phyloP scores from a whole-genome alignment of 2,113 vertebrate species.

The Orycteropus afer region DNA sequence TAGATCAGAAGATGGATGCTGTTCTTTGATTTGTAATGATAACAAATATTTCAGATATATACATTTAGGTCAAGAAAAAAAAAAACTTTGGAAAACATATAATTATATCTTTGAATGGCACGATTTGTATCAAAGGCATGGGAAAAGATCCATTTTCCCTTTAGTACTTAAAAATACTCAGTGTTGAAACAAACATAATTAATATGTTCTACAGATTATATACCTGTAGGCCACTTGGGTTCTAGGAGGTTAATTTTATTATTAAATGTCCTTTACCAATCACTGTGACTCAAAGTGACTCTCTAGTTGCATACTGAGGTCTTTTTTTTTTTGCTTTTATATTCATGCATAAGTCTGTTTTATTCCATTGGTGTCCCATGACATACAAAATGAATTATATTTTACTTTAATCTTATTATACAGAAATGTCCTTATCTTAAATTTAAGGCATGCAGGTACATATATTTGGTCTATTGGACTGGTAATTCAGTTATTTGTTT shows the following conservation, averaged over 20 bases:
- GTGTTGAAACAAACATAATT: not conserved
- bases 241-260: conserved; percentile 64
- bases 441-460: not conserved
- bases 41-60: not conserved
- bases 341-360: not conserved
- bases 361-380: not conserved
- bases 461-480: not conserved
- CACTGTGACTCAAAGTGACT: conserved; percentile 2
- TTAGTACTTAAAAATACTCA: not conserved
- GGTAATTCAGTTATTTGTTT: not conserved
- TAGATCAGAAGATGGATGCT: not conserved
- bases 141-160: conserved; percentile 1
- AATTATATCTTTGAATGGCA: conserved; percentile 53
- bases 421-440: not conserved
- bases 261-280: conserved; percentile 45
- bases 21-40: not conserved
- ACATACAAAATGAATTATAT: not conserved
- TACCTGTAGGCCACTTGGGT: conserved; percentile 27
- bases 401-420: not conserved
- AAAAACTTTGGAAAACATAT: not conserved
- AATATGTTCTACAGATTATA: not conserved
- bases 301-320: not conserved
- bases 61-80: not conserved
- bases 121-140: not conserved
- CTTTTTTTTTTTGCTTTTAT: conserved; percentile 21